These are phyloP conservation scores for Ceriagrion tenellum DNA, from an alignment of 2,888 invertebrate genomes.

Conservation along the genomic window DNA sequence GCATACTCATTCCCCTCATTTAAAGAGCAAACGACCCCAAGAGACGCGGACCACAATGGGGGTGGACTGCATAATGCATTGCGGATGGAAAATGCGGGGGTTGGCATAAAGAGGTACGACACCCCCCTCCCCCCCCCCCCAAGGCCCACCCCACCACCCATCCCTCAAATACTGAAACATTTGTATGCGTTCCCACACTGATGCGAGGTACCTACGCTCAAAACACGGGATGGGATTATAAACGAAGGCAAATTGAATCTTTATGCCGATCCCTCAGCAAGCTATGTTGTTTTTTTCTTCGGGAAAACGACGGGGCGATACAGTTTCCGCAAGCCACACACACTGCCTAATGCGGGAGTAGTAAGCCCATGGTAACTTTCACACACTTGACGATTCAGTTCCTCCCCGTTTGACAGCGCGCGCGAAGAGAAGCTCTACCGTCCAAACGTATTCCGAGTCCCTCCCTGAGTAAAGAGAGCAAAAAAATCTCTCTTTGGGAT, in stretches of 20 bases:
- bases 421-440: not conserved
- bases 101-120: not conserved
- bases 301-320: not conserved
- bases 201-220: no score
- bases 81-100: not conserved
- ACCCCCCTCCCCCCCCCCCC: not conserved
- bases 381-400: not conserved
- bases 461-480: no score
- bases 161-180: not conserved
- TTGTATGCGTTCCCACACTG: not conserved
- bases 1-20: not conserved
- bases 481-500: no score
- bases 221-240: not conserved
- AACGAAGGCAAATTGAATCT: constrained; percentile 14
- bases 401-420: not conserved
- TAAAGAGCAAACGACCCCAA: not conserved
- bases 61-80: not conserved
- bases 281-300: not conserved
- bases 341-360: not conserved
- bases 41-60: not conserved
- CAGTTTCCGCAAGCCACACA: not conserved
- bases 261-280: not conserved
- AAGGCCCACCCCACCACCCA: not conserved
- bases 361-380: not conserved
- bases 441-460: not conserved